Evolutionary conservation across 2,888 invertebrate species (phyloP), one percentile per base, ranked within the genome.

Genomic region (Troglohyphantes excavatus): DNA sequence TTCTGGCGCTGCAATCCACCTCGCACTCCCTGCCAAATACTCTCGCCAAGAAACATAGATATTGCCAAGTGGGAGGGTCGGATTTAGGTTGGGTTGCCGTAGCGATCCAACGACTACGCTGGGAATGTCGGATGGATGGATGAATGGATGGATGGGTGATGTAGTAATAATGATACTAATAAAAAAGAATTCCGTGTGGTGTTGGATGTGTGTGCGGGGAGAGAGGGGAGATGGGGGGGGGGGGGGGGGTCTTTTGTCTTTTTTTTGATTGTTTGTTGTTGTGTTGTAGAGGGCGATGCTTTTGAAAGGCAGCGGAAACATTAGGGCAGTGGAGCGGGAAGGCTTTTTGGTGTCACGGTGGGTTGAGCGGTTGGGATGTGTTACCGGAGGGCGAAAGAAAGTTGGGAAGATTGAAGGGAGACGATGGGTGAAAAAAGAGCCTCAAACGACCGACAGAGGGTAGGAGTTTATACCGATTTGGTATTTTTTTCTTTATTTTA

Each of bases 281-380:
- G 53, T 43, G 63, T 75, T 65, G 21, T n/a, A 19, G 68, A n/a
- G 65, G 61, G 23, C 27, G 82, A 70, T 72, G 72, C 43, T 83
- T 72, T 39, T 29, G 46, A 75, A 88, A 81, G 88, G 88, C 88
- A 82, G 70, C 75, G 75, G 75, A 89, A 89, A 68, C 87, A 89
- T 89, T 89, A 76, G 88, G 82, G 75, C 88, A 89, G 61, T 82
- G 82, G 76, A 82, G 88, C 88, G 88, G 59, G 65, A 27, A 68
- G 43, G 29, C 39, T 85, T 75, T 85, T 65, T 76, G 26, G 68
- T 59, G 85, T 53, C 43, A 68, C 33, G 61, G 7, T 78, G 61
- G 19, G 19, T 85, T 70, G 53, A n/a, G 53, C n/a, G 23, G 21
- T 13, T 78, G 78, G 23, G 78, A 78, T 85, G 73, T 75, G 67